Base-by-base conservation (phyloP, 2,113 vertebrate genomes). In the Carlito syrichta region DNA sequence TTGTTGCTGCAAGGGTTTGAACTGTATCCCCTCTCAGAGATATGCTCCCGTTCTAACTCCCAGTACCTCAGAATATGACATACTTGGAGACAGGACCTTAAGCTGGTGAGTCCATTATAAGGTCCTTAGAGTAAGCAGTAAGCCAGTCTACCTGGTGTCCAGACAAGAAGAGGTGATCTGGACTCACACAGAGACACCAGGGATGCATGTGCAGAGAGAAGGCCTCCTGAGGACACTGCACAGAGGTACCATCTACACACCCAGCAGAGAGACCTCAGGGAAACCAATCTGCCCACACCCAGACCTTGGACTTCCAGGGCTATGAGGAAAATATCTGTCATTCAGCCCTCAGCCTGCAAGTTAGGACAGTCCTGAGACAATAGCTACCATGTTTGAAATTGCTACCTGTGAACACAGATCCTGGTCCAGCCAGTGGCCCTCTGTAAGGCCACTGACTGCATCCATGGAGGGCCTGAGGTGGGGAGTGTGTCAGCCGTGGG, bases 401-500 rank as follows among this genome's bases (percentile, higher is more conserved):
- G 35, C 4, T 20, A 4, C n/a, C 16, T 16, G 81, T 32, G 8
- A 73, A 17, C 19, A 1, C 2, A 54, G 9, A 7, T 10, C 8
- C 8, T 40, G 30, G 30, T n/a, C 5, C 25, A 48, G 3, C 38
- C n/a, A 9, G 2, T 14, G 6, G 10, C 13, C 23, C 32, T 16
- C 13, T 2, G 1, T 5, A 0, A 17, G 81, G 38, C 56, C 19
- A 69, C 81, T 16, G 25, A 73, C 2, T 1, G 1, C n/a, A 16
- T 1, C 4, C 0, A 16, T 38, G 12, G 27, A 19, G 5, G 9
- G 12, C 0, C 6, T 8, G 58, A 40, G 25, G 0, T 9, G 71
- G 12, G 2, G 50, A 4, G 0, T 0, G 3, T 0, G 19, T 17
- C 0, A 2, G 45, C 16, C 4, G 0, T 0, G 6, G 3, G 6